phyloP scores from a whole-genome alignment of 53 echinoderm and acorn worm species.

The Temnopleurus reevesii region DNA sequence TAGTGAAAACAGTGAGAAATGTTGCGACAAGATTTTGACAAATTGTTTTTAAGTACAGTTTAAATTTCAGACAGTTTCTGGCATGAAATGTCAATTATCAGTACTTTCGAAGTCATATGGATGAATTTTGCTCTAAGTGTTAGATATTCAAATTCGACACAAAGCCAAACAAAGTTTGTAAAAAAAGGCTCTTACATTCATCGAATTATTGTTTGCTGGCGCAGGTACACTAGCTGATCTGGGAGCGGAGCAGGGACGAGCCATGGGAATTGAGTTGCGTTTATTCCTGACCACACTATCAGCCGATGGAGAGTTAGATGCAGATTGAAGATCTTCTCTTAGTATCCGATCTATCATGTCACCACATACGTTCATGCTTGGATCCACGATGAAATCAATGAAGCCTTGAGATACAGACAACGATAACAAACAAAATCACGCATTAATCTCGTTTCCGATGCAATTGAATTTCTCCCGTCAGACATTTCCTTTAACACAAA shows the following conservation, averaged over 20 bases:
- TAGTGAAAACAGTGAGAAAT: too few species aligned
- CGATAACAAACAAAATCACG: background rate
- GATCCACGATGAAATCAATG: constrained; percentile 84
- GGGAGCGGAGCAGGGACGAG: constrained; percentile 83
- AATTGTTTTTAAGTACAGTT: too few species aligned
- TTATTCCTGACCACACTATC: constrained; percentile 73
- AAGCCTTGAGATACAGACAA: constrained; percentile 23
- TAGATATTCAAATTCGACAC: too few species aligned
- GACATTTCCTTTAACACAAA: too few species aligned
- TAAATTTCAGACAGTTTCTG: too few species aligned
- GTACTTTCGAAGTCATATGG: too few species aligned
- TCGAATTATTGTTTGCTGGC: constrained; percentile 60
- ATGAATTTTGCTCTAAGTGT: too few species aligned
- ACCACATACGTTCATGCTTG: constrained; percentile 85
- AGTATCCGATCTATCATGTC: constrained; percentile 94
- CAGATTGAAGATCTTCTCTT: constrained; percentile 68
- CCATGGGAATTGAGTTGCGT: constrained; percentile 86
- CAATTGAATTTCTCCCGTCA: too few species aligned
- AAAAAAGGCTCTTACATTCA: constrained; percentile 38
- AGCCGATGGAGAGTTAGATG: constrained; percentile 68
- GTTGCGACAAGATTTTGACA: too few species aligned
- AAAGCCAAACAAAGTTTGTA: too few species aligned
- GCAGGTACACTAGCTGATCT: constrained; percentile 85
- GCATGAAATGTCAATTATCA: too few species aligned
- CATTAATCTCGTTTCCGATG: too few species aligned